Evolutionary conservation across 2,113 vertebrate genomes (phyloP).

Genomic region (Gracilinanus agilis): DNA sequence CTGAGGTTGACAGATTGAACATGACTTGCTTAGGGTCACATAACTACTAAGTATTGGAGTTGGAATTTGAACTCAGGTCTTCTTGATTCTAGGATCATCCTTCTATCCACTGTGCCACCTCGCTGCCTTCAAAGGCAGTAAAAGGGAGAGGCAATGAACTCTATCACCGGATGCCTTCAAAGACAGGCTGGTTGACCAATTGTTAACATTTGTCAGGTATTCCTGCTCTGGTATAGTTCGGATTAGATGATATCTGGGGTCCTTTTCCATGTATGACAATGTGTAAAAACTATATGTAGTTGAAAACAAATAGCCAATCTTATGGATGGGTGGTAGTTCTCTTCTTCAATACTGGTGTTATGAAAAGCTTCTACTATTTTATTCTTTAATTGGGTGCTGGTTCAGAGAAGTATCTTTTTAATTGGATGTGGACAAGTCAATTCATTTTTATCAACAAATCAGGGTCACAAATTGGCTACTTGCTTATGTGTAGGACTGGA

Average conservation of each 20-base stretch:
- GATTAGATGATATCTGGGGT: constrained; percentile 7
- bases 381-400: neutral
- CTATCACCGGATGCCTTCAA: neutral
- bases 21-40: neutral
- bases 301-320: neutral
- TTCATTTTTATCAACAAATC: neutral
- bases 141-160: neutral
- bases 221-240: constrained; percentile 20
- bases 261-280: neutral
- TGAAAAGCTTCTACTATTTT: neutral
- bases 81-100: neutral
- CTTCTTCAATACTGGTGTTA: neutral
- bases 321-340: neutral
- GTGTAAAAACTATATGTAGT: neutral
- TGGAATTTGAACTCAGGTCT: neutral
- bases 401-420: neutral
- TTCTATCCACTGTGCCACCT: neutral
- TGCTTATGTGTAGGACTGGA: neutral
- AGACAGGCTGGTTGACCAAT: neutral
- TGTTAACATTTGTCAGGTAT: neutral
- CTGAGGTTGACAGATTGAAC: neutral
- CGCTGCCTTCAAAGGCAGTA: neutral
- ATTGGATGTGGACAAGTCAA: neutral
- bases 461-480: neutral
- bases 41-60: neutral